These are phyloP conservation scores for Coracopsis vasa DNA, from an alignment of 2,113 vertebrate species.

Conservation along the genomic window DNA sequence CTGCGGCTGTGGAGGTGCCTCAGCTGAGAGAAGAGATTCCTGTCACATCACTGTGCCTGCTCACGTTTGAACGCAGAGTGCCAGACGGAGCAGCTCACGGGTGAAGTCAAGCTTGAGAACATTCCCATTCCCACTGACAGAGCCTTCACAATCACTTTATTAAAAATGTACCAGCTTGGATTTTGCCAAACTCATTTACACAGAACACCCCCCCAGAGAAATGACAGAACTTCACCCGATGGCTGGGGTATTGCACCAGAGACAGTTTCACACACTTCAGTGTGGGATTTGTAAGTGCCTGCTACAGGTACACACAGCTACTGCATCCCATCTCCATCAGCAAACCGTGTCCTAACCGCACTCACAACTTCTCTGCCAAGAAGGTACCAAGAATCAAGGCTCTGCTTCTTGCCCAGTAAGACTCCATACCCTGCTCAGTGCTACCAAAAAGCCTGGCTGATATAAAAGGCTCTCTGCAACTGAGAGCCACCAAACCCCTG, in stretches of 20 bases:
- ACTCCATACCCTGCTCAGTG: background rate
- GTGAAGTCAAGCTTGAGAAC: background rate
- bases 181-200: background rate
- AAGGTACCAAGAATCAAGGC: background rate
- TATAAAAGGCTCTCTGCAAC: background rate
- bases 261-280: background rate
- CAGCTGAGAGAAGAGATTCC: background rate
- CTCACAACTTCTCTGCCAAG: background rate
- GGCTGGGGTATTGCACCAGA: background rate
- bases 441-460: background rate
- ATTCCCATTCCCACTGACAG: background rate
- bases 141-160: slow-evolving; percentile 1
- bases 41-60: background rate
- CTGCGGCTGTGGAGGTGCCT: background rate
- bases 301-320: background rate
- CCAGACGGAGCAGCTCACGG: background rate
- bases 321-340: background rate
- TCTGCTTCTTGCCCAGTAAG: background rate
- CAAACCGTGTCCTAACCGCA: rapidly evolving
- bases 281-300: background rate
- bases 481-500: background rate
- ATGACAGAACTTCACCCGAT: background rate
- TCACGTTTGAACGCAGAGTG: background rate
- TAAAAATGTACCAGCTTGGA: background rate
- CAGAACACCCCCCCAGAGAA: background rate